These are phyloP conservation scores for Urosaurus nigricauda DNA, from an alignment of 2,797 vertebrate genomes.

Conservation along the genomic window DNA sequence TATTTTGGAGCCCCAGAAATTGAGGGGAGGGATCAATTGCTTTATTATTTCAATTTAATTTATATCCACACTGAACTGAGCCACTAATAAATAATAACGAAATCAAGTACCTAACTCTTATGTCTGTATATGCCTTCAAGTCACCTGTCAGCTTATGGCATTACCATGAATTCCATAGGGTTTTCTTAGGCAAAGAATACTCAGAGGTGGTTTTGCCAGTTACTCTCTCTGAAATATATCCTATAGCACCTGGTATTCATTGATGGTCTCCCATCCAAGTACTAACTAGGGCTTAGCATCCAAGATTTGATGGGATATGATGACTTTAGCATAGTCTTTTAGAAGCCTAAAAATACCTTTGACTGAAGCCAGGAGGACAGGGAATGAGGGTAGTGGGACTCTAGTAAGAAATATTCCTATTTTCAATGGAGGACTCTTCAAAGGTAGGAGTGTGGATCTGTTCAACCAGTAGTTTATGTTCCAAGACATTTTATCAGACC, in stretches of 20 bases:
- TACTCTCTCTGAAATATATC: no score
- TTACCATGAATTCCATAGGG: no score
- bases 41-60: conserved; percentile 20
- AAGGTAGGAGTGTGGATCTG: not conserved
- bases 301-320: no score
- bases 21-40: not conserved
- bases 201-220: no score
- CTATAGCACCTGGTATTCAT: no score
- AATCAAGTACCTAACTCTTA: not conserved
- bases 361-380: not conserved
- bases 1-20: conserved; percentile 3
- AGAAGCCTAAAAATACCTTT: not conserved
- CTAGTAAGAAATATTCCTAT: not conserved
- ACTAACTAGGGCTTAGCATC: not conserved
- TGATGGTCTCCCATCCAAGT: not conserved
- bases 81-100: conserved; percentile 8
- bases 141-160: no score
- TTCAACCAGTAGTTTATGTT: no score
- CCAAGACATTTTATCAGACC: not conserved
- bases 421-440: not conserved
- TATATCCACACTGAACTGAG: not conserved
- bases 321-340: no score
- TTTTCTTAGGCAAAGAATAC: no score
- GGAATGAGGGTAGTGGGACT: not conserved
- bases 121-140: no score